phyloP scores from a whole-genome alignment of 2,888 invertebrate species.

The Morinoia aosen region DNA sequence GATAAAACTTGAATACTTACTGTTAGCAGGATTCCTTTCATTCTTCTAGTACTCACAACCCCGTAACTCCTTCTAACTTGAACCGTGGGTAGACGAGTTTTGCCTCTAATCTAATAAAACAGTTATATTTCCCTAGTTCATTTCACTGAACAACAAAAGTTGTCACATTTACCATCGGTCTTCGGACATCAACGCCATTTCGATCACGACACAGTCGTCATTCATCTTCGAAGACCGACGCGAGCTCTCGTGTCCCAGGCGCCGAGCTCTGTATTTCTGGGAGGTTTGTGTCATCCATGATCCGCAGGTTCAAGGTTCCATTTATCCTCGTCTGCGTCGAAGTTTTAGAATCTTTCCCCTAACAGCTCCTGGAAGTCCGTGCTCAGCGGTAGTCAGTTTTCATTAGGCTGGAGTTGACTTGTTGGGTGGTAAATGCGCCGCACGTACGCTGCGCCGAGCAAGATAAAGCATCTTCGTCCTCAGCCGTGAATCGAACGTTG shows the following conservation, averaged over 20 bases:
- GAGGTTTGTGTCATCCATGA: constrained; percentile 32
- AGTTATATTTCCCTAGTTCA: background rate
- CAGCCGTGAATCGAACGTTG: background rate
- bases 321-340: constrained; percentile 21
- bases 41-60: too few species aligned
- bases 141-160: background rate
- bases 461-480: constrained; percentile 22
- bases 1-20: too few species aligned
- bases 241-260: background rate
- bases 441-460: background rate
- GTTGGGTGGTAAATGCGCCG: background rate
- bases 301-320: constrained; percentile 31
- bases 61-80: background rate
- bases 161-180: background rate
- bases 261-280: background rate
- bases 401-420: constrained; percentile 41
- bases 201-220: background rate
- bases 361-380: constrained; percentile 39
- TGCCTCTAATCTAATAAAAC: background rate
- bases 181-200: background rate
- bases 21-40: too few species aligned
- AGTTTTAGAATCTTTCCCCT: constrained; percentile 21
- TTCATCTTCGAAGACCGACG: background rate
- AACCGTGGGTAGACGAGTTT: background rate
- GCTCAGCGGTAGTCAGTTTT: constrained; percentile 46